Evolutionary conservation across 2,113 vertebrate genomes (phyloP), one percentile per base, ranked within the genome.

Genomic region (Hemicordylus capensis): DNA sequence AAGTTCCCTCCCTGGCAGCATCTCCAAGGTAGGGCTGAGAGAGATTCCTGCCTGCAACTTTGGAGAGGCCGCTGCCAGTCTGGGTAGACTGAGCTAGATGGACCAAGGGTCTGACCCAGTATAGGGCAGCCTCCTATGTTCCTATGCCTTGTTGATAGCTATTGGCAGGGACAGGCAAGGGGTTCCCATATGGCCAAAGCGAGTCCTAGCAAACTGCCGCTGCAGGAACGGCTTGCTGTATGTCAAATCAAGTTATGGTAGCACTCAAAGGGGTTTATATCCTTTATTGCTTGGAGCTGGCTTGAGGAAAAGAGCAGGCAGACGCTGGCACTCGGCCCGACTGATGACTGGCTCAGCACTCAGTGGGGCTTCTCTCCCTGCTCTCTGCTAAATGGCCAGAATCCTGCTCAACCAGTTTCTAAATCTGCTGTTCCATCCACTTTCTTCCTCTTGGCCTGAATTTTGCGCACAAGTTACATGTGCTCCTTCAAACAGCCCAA

Each of bases 381-480:
- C 89, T 93, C 83, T 88, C 56, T 19, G 91, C 87, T 91, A 80
- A 83, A 85, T 6, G 67, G 89, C 80, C 84, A 77, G 85, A 84
- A 95, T 87, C 95, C 86, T 86, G 94, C 91, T 91, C 14, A 88
- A 84, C 95, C 90, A 89, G 95, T 93, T 95, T 93, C 88, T 85
- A 89, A 88, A 73, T 87, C 80, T 24, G n/a, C 31, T 82, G 51
- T 69, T 95, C 87, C 28, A n/a, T 83, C 81, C 82, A 64, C 46
- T 34, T 83, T 67, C 26, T 56, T 48, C 70, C 37, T 76, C 84
- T 77, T n/a, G 1, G 86, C 86, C 81, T 89, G 82, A 42, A 80
- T 15, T 75, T 87, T 90, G 85, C 0, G 0, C 64, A 24, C 67
- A 90, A 39, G 54, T 78, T 67, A 63, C 78, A 85, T 26, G 22